Conservation (phyloP, 2,113 vertebrate species). For the Aythya baeri region DNA sequence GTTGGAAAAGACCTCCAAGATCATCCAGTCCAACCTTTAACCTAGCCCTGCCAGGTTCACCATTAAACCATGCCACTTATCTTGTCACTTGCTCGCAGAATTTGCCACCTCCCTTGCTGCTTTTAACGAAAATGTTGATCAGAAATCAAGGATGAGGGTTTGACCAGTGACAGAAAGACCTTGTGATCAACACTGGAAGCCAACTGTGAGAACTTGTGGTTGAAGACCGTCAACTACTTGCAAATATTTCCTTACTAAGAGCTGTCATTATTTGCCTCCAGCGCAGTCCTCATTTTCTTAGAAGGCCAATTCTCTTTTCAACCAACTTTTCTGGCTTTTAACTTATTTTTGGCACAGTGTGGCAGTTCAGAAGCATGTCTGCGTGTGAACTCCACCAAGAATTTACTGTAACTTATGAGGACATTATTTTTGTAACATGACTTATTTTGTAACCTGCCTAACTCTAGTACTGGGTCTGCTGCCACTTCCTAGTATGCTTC, state of each 20-base stretch:
- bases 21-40: no score
- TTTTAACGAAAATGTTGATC: not conserved
- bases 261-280: not conserved
- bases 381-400: not conserved
- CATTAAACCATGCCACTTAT: not conserved
- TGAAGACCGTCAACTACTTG: not conserved
- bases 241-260: not conserved
- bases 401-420: no score
- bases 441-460: not conserved
- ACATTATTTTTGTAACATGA: not conserved
- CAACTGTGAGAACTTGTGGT: rapidly evolving
- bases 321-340: not conserved
- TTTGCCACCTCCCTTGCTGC: not conserved
- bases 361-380: not conserved
- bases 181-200: rapidly evolving
- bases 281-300: not conserved
- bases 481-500: not conserved
- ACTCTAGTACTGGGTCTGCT: not conserved
- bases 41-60: no score
- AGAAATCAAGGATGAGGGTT: not conserved
- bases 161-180: not conserved
- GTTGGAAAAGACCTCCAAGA: no score
- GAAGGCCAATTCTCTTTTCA: not conserved
- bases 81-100: rapidly evolving
- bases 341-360: not conserved